Percentiles rank a stretch among this genome's conserved stretches.
Conservation (phyloP, 2,113 vertebrate species). For the Procavia capensis region DNA sequence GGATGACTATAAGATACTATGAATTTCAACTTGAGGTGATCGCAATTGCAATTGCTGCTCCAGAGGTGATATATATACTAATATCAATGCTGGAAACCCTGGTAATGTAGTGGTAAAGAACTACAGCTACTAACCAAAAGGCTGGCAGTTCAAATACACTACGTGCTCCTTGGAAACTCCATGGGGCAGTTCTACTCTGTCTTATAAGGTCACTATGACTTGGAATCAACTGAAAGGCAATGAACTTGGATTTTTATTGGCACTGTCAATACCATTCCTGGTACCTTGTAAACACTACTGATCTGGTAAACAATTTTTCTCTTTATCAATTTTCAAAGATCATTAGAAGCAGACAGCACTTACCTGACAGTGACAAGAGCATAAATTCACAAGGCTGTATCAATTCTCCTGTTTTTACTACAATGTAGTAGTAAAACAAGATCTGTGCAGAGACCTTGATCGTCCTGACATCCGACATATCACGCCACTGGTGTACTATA, state of each 20-base stretch:
- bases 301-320: slow-evolving; percentile 22
- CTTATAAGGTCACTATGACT: too few relatives aligned
- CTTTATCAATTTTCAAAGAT: slow-evolving; percentile 36
- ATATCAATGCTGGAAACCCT: too few relatives aligned
- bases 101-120: too few relatives aligned
- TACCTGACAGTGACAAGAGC: background rate
- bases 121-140: too few relatives aligned
- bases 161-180: too few relatives aligned
- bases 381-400: background rate
- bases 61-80: slow-evolving; percentile 19
- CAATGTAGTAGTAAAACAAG: too few relatives aligned
- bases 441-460: slow-evolving; percentile 19
- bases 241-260: too few relatives aligned
- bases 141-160: too few relatives aligned
- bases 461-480: background rate
- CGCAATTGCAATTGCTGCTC: background rate
- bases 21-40: slow-evolving; percentile 24
- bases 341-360: slow-evolving; percentile 11
- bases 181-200: too few relatives aligned
- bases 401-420: background rate
- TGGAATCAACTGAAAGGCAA: too few relatives aligned
- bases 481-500: background rate
- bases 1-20: slow-evolving; percentile 30
- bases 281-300: background rate
- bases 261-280: background rate